Conservation (phyloP, 2,797 vertebrate species). For the Manis pentadactyla region DNA sequence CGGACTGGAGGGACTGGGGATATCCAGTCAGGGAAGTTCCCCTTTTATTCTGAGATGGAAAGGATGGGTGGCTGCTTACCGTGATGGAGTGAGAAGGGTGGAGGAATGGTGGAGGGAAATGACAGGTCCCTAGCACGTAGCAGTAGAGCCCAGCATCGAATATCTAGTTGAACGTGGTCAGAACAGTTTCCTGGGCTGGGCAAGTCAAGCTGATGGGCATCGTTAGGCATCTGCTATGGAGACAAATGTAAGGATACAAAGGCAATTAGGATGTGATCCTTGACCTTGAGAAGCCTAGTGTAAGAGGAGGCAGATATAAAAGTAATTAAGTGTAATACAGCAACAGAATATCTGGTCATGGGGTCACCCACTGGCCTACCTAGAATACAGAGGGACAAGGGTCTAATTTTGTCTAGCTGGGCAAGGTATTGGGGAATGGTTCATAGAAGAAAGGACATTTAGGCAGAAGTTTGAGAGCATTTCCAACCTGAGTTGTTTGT, state of each 20-base stretch:
- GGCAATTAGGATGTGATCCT: not conserved
- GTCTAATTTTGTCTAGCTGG: not conserved
- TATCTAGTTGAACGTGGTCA: not conserved
- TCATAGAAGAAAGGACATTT: not conserved
- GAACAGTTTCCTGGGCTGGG: not conserved
- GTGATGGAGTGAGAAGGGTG: not conserved
- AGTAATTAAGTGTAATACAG: too few species aligned
- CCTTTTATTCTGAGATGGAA: not conserved
- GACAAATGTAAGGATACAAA: not conserved
- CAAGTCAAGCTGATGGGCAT: not conserved
- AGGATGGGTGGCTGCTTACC: not conserved
- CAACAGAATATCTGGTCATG: fast-evolving
- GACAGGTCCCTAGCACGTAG: not conserved
- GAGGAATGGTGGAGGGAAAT: not conserved
- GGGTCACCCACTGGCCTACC: not conserved
- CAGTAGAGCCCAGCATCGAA: not conserved
- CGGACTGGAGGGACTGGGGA: not conserved
- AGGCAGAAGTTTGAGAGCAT: not conserved
- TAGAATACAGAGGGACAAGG: not conserved
- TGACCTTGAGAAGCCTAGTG: not conserved
- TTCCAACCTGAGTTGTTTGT: not conserved
- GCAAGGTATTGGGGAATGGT: not conserved
- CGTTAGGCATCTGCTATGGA: not conserved
- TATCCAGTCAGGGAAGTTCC: too few species aligned
- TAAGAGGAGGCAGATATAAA: not conserved